Evolutionary conservation across 2,888 invertebrate genomes (phyloP), one percentile per base, ranked within the genome.

Genomic region (Drosophila bunnanda): DNA sequence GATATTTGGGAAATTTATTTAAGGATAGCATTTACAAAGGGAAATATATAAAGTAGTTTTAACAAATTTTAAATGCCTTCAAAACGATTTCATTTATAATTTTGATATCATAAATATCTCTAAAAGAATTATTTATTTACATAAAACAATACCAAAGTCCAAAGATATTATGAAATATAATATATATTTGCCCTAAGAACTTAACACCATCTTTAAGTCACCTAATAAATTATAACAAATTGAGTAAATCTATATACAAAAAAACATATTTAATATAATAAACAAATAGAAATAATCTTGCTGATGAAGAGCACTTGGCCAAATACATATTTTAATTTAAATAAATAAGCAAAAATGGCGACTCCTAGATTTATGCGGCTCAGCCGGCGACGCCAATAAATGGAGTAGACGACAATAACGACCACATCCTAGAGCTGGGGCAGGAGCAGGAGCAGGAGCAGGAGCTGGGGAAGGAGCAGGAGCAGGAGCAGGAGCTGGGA

Each of bases 321-420:
- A 34, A 34, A 73, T 85, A 79, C 78, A 78, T 75, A 88, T 88
- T 89, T 90, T 82, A 89, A 90, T 90, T 89, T 90, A 87, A 87
- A 89, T 90, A 90, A 89, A 90, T 78, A 90, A 90, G 78, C 75
- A 80, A 86, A 87, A 87, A 81, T 83, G 89, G 90, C 81, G 90
- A 75, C 83, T 58, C 44, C 58, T 71, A 86, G 89, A 83, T 78
- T 89, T 83, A 89, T 88, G 82, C 61, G 72, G 54, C 66, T 44
- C 62, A 88, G 76, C 57, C 73, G 69, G 41, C 73, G 79, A 53
- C 80, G 80, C 69, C 80, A 72, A 80, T 83, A 81, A 81, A 59
- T 60, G 70, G 55, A 65, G 79, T 62, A 87, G 82, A 84, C 85
- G 67, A 74, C 82, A 84, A 89, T 44, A 67, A 77, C 52, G 71